Conservation (phyloP, 2,888 invertebrate species). For the Erpobdella octoculata region DNA sequence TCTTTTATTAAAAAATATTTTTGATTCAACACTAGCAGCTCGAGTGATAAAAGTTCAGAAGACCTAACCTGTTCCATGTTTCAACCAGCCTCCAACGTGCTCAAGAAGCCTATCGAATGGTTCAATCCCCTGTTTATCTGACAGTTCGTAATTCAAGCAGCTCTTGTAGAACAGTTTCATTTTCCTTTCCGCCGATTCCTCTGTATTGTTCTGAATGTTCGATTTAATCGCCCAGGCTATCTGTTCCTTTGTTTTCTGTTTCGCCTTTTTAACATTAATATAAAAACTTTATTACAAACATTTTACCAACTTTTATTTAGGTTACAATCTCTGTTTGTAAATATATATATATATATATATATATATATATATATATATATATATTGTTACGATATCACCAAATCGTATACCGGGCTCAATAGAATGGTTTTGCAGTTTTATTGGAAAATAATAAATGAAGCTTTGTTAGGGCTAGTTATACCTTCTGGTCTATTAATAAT, state of each 20-base stretch:
- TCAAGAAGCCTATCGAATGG: constrained; percentile 27
- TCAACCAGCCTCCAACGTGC: constrained; percentile 31
- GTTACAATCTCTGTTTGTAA: no score
- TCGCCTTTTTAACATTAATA: neutral
- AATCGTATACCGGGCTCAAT: no score
- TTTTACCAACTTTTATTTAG: no score
- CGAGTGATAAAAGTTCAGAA: neutral
- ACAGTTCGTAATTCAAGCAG: constrained; percentile 24
- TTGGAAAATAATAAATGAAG: no score
- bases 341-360: no score
- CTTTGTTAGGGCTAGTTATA: no score
- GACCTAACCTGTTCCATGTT: neutral
- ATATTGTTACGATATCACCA: no score
- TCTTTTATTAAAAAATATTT: no score
- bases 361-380: no score
- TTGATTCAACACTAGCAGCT: no score
- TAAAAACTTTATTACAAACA: neutral
- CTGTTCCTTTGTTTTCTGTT: neutral
- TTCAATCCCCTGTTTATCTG: constrained; percentile 17
- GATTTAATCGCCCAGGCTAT: constrained; percentile 7
- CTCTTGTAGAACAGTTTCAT: constrained; percentile 29
- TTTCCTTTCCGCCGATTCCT: constrained; percentile 31
- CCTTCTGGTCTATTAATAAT: no score
- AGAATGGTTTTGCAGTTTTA: no score
- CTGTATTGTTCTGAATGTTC: neutral